Conservation (phyloP, 2,797 vertebrate genomes). For the Parotocinclus haroldoi region DNA sequence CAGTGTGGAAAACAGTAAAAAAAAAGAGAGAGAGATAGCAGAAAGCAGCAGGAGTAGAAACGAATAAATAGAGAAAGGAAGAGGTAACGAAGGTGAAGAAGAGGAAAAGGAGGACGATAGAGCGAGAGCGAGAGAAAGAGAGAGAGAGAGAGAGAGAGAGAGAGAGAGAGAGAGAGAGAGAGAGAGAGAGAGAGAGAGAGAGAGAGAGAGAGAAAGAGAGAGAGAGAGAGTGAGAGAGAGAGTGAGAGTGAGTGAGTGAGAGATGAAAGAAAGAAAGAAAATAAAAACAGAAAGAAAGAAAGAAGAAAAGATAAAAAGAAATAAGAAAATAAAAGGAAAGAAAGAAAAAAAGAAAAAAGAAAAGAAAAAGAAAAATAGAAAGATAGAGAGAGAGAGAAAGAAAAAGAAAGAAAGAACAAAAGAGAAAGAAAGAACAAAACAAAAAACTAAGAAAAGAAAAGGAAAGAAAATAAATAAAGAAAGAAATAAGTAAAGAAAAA, state of each 20-base stretch:
- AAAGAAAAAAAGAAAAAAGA: too few species aligned
- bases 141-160: conserved; percentile 3
- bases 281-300: too few species aligned
- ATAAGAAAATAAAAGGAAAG: too few species aligned
- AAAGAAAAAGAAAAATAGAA: too few species aligned
- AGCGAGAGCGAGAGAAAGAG: conserved; percentile 6
- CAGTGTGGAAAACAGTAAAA: conserved; percentile 24
- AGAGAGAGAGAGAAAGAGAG: conserved; percentile 11
- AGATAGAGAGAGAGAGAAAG: too few species aligned
- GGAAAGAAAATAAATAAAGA: too few species aligned
- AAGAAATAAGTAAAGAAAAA: too few species aligned
- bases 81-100: conserved; percentile 12
- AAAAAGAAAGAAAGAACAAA: too few species aligned
- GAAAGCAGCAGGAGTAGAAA: background rate
- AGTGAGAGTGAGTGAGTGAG: conserved; percentile 29
- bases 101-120: background rate
- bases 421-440: too few species aligned
- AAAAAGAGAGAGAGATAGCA: conserved; percentile 9
- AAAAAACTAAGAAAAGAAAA: too few species aligned
- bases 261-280: too few species aligned
- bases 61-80: background rate
- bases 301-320: too few species aligned
- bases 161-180: conserved; percentile 8
- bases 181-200: conserved; percentile 2
- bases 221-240: conserved; percentile 17